These are phyloP conservation scores for Procavia capensis DNA, from an alignment of 2,113 vertebrate genomes.

Conservation along the genomic window DNA sequence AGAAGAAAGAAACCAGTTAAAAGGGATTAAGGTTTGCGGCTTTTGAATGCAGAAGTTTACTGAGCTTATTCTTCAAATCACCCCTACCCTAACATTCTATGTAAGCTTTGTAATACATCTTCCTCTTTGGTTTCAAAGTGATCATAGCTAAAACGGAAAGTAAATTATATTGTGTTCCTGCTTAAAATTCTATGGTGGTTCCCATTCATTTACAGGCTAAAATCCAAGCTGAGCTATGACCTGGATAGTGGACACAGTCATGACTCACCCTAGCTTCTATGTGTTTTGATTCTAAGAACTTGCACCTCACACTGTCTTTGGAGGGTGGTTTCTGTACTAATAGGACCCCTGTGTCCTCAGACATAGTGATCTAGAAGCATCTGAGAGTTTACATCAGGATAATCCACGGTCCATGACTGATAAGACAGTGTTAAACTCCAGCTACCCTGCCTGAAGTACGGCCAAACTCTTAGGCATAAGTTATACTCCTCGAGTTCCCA, in stretches of 20 bases:
- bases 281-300: not conserved
- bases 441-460: not conserved
- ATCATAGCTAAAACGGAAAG: not conserved
- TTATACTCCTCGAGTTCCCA: not conserved
- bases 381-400: not conserved
- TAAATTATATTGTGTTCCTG: not conserved
- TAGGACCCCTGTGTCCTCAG: not conserved
- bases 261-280: not conserved
- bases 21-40: not conserved
- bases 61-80: not conserved
- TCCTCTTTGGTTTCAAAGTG: not conserved
- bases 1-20: not conserved
- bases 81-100: not conserved
- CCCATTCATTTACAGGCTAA: not conserved
- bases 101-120: not conserved
- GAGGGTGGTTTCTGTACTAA: not conserved
- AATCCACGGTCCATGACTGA: not conserved
- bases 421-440: not conserved
- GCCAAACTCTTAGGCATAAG: not conserved
- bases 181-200: not conserved
- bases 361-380: not conserved
- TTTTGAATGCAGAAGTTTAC: not conserved
- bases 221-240: not conserved
- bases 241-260: not conserved
- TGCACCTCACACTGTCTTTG: not conserved